Conservation (phyloP, 2,888 invertebrate species). For the Drosophila anomalata region DNA sequence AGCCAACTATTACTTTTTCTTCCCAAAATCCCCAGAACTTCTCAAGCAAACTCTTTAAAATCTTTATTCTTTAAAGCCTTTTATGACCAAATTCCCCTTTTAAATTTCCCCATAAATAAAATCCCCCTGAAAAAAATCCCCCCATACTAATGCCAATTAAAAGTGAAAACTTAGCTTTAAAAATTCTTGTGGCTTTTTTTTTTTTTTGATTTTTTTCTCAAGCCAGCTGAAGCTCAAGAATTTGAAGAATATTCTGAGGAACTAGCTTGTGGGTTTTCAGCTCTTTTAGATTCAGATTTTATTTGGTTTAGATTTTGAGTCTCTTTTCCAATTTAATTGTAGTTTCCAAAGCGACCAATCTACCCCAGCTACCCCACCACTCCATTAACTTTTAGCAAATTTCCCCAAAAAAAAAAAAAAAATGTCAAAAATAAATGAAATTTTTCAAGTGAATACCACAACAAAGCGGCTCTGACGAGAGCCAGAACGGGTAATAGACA, state of each 20-base stretch:
- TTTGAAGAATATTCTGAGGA: neutral
- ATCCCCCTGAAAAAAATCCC: too few relatives aligned
- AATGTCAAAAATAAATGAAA: slow-evolving; percentile 29
- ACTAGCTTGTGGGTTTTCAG: slow-evolving; percentile 2
- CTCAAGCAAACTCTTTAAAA: too few relatives aligned
- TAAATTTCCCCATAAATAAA: too few relatives aligned
- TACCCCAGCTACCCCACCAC: neutral
- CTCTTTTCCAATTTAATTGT: slow-evolving; percentile 31
- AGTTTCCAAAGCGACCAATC: slow-evolving; percentile 4
- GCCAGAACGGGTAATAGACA: slow-evolving; percentile 23
- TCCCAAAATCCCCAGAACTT: too few relatives aligned
- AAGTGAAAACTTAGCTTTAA: too few relatives aligned
- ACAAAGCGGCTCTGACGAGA: slow-evolving; percentile 53
- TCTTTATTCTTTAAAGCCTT: too few relatives aligned
- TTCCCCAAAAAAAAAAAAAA: slow-evolving; percentile 37
- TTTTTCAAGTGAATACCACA: slow-evolving; percentile 64
- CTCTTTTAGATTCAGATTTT: slow-evolving; percentile 6
- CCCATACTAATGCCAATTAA: too few relatives aligned
- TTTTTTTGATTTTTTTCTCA: too few relatives aligned
- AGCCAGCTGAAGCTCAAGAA: neutral
- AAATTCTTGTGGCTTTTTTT: too few relatives aligned
- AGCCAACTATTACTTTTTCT: too few relatives aligned
- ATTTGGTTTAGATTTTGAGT: slow-evolving; percentile 1
- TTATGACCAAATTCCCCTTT: neutral
- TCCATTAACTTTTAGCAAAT: slow-evolving; percentile 37